Conservation (phyloP, 2,888 invertebrate genomes). For the Exocentrus adspersus region DNA sequence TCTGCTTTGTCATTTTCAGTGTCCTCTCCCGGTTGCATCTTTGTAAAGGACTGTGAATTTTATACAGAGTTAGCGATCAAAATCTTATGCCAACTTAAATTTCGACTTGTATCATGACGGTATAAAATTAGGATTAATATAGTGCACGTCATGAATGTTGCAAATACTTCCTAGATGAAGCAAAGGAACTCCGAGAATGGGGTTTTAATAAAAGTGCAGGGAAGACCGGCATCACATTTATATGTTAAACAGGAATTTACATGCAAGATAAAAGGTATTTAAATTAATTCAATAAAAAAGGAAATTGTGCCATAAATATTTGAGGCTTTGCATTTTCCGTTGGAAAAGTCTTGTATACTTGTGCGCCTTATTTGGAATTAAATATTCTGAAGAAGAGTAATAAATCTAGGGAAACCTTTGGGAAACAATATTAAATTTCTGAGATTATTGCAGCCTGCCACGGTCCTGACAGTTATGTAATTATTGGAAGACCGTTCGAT, state of each 20-base stretch:
- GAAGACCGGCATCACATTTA: conserved; percentile 22
- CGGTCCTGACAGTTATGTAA: conserved; percentile 4
- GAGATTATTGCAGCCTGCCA: conserved; percentile 27
- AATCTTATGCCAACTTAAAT: too few relatives aligned
- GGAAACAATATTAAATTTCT: conserved; percentile 31
- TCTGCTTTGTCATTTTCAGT: too few relatives aligned
- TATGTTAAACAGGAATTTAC: conserved; percentile 26
- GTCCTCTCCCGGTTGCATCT: too few relatives aligned
- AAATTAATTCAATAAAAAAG: conserved; percentile 23
- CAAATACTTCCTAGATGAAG: neutral
- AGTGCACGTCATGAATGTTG: too few relatives aligned
- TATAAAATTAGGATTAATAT: too few relatives aligned
- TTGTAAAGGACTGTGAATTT: too few relatives aligned
- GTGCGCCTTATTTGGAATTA: conserved; percentile 26
- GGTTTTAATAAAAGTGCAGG: conserved; percentile 18
- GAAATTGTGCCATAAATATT: conserved; percentile 26
- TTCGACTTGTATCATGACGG: too few relatives aligned
- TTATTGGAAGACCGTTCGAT: neutral
- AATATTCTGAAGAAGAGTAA: conserved; percentile 31
- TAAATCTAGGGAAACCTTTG: conserved; percentile 25
- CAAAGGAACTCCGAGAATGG: neutral
- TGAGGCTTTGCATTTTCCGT: conserved; percentile 23
- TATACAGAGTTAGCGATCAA: too few relatives aligned
- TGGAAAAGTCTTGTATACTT: conserved; percentile 2
- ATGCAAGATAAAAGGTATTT: conserved; percentile 27